Evolutionary conservation across 2,888 invertebrate species (phyloP).

Genomic region (Galerucella calmariensis): DNA sequence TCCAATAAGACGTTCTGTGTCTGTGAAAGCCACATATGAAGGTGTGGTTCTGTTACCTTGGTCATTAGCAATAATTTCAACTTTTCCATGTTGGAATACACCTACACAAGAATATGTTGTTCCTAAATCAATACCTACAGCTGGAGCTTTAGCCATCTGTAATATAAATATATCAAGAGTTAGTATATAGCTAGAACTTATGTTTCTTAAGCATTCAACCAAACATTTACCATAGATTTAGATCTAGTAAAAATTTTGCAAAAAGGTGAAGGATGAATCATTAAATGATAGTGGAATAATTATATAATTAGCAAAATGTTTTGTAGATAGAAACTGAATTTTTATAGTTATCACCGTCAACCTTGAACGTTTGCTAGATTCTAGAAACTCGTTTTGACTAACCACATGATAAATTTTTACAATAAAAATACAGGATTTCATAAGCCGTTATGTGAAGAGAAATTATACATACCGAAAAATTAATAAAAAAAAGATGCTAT

Average conservation of each 20-base stretch:
- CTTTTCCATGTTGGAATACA: constrained; percentile 92
- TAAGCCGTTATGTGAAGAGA: too few species aligned
- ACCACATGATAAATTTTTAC: not conserved
- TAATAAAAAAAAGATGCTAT: too few species aligned
- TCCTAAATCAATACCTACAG: constrained; percentile 95
- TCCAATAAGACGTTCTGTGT: constrained; percentile 84
- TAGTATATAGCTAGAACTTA: not conserved
- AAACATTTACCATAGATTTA: too few species aligned
- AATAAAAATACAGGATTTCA: not conserved
- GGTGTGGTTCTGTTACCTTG: constrained; percentile 92
- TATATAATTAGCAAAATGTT: too few species aligned
- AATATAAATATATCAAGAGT: constrained; percentile 19
- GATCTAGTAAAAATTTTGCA: too few species aligned
- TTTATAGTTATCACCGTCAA: not conserved
- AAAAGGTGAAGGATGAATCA: too few species aligned
- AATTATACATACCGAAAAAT: too few species aligned
- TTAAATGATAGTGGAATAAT: too few species aligned
- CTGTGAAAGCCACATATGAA: constrained; percentile 86
- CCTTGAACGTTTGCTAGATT: not conserved
- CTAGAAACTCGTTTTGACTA: not conserved
- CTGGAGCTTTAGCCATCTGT: constrained; percentile 76
- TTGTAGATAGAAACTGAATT: not conserved
- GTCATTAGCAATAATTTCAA: constrained; percentile 91
- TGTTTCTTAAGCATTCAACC: too few species aligned
- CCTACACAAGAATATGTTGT: constrained; percentile 96